Evolutionary conservation across 1,140 invertebrate genomes (phyloP), one percentile per base, ranked within the genome.

Genomic region (Mizuhopecten yessoensis): DNA sequence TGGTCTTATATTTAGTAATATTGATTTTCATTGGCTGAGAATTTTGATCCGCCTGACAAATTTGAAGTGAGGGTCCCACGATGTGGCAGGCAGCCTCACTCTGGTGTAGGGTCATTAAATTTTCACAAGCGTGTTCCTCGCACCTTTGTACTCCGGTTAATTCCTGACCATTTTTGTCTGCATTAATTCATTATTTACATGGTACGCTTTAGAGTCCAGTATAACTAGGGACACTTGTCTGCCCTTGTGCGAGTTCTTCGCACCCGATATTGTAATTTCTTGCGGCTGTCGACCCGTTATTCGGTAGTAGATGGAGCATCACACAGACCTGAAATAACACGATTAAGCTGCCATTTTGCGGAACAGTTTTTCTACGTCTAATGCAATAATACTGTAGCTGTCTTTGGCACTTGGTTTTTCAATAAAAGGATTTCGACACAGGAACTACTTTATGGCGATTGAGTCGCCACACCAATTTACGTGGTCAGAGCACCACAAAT

Each of bases 101-200:
- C 57, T 29, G 23, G 57, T 75, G 57, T 75, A 75, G 1, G 57
- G 57, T 75, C 57, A 75, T 75, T 75, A 75, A 75, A 75, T 23
- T 75, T 75, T 75, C 57, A 75, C 57, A 75, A 75, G 57, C 29
- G n/a, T n/a, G 57, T 75, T 75, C 57, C 57, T 75, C 23, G 57
- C 57, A 75, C 57, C 57, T 75, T 11, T 0, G n/a, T 75, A n/a
- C n/a, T 75, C 23, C n/a, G 57, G 57, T 17, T 29, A 75, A 75
- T 29, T 75, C 57, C n/a, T n/a, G n/a, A 17, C n/a, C 57, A 29
- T n/a, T 75, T 75, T 75, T 75, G 57, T 75, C 57, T 75, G 57
- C n/a, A 75, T 75, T 75, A 75, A n/a, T 75, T 75, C n/a, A 75
- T 75, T 75, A 75, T 75, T 75, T 75, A 75, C 57, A 75, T n/a